Evolutionary conservation across 2,113 vertebrate genomes (phyloP), one percentile per base, ranked within the genome.

Genomic region (Tricholaema leucomelas): DNA sequence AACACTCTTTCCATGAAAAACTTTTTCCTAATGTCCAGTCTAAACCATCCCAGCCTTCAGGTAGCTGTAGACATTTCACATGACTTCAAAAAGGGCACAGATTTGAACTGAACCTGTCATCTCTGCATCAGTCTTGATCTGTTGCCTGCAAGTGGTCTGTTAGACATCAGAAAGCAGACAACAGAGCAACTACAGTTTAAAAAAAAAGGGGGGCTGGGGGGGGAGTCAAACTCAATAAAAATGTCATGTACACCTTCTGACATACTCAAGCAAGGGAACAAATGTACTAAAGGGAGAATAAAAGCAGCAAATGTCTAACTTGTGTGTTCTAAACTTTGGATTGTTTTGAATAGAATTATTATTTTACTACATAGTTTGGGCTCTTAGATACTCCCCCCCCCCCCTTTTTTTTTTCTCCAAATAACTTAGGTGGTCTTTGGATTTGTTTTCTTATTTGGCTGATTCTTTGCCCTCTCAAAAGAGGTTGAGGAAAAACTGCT

Each of bases 211-310:
- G 40, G 40, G n/a, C n/a, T n/a, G n/a, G 40, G 14, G 40, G 40
- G 14, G 40, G 31, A 81, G 54, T 54, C 59, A 72, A 88, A 66
- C 28, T 15, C 38, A 56, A 15, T 81, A 42, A 56, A 85, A 75
- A 20, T 14, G 35, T 46, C 31, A 15, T 27, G 5, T 33, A 23
- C 1, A 1, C 0, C 0, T 83, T 84, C 58, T 76, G 59, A 56
- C 15, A 50, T 31, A 9, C 38, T 31, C 33, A 59, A 46, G 28
- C 31, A 33, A 61, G 55, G 52, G 56, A 50, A n/a, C 52, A 75
- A 87, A 48, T 35, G 9, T 44, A 54, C 9, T 55, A 27, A 90
- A 35, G n/a, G 13, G 58, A 50, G 23, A 80, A 44, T 44, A 60
- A 59, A 80, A 84, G 30, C 36, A 55, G 42, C 17, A 90, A 61